phyloP scores from a whole-genome alignment of 1,140 invertebrate genomes.

The Oreohelix idahoensis region DNA sequence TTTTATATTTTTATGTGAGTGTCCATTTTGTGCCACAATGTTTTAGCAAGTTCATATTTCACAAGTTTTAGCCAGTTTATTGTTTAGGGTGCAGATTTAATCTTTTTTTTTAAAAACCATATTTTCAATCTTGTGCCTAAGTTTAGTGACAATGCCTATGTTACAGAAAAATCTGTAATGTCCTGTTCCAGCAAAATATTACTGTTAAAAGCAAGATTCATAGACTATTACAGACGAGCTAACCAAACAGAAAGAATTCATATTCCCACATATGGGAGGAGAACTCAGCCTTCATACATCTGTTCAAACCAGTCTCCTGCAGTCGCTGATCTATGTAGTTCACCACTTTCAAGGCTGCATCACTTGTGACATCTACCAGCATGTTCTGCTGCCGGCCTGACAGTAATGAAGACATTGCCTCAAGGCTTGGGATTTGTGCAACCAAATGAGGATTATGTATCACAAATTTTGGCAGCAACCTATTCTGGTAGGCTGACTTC shows the following conservation, averaged over 20 bases:
- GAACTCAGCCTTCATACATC: slow-evolving; percentile 62
- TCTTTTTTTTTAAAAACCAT: no score
- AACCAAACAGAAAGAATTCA: slow-evolving; percentile 65
- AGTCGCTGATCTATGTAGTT: slow-evolving; percentile 55
- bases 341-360: slow-evolving; percentile 52
- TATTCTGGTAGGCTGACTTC: slow-evolving; percentile 50
- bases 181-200: no score
- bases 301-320: slow-evolving; percentile 52
- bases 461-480: slow-evolving; percentile 60
- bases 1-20: no score
- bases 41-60: no score
- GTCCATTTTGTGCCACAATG: no score
- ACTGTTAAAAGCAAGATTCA: no score
- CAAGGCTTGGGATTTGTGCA: slow-evolving; percentile 56
- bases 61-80: no score
- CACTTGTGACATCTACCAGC: slow-evolving; percentile 47
- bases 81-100: no score
- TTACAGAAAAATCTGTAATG: no score
- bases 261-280: slow-evolving; percentile 67
- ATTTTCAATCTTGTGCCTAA: no score
- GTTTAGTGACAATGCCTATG: no score
- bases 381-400: slow-evolving; percentile 58
- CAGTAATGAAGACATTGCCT: slow-evolving; percentile 46
- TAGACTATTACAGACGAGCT: not conserved
- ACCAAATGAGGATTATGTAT: slow-evolving; percentile 60